Base-by-base conservation (phyloP, 2,113 vertebrate genomes). In the Setophaga coronata region DNA sequence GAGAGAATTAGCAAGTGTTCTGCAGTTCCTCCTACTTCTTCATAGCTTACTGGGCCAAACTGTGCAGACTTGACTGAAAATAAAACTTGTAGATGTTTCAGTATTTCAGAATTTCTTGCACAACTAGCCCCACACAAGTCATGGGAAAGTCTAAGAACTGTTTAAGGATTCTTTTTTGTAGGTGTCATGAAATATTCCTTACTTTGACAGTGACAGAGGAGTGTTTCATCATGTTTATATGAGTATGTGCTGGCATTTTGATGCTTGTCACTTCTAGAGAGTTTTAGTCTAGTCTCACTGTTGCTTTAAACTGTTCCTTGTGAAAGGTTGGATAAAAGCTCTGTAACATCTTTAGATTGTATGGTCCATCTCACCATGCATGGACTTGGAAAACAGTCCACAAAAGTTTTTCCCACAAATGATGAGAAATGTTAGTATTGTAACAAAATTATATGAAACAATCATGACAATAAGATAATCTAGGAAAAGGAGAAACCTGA, bases 11-110 rank as follows among this genome's bases (percentile, higher is more conserved):
- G 71, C 82, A 96, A 91, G 84, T 90, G 66, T 89, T 96, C 91
- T 91, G 65, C 93, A 89, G 28, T 93, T 91, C 89, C 89, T 96
- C 93, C 94, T 87, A 94, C 89, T 91, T 96, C 79, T 86, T 90
- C 47, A 12, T 95, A 83, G 77, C 78, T 93, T 79, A 50, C 54
- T 85, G 81, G 93, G 87, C 81, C 58, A 89, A 84, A 91, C 50
- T 76, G 24, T 91, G 54, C 67, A 96, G 92, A 85, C 66, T 88
- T 85, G 82, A 65, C 87, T 91, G 70, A 94, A 96, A 94, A 95
- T 91, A 89, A 87, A 80, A 85, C 60, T 72, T 74, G 43, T 85
- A 57, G 48, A 84, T 91, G 47, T 88, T 96, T 96, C 14, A 31
- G 45, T 76, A 72, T 83, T 86, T 91, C 62, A 90, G 79, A 77